These are phyloP conservation scores for Tetragnatha montana DNA, from an alignment of 2,888 invertebrate species.

Conservation along the genomic window DNA sequence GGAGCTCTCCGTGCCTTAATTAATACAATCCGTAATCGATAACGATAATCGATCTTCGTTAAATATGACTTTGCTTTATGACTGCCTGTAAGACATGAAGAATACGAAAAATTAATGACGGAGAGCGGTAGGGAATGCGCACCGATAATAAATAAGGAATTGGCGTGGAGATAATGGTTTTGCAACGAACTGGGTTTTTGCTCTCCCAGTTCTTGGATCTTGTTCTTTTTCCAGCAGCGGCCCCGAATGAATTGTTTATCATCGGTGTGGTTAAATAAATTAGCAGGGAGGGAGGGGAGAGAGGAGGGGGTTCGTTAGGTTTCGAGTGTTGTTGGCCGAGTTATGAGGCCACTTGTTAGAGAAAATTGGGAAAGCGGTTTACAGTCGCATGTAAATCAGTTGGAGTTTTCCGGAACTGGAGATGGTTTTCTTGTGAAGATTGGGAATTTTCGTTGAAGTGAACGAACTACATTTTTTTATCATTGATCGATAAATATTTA, in stretches of 20 bases:
- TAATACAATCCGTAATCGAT: conserved; percentile 70
- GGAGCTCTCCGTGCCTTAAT: conserved; percentile 57
- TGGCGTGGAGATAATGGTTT: conserved; percentile 34
- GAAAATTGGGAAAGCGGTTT: neutral
- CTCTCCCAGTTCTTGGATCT: neutral
- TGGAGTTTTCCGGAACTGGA: neutral
- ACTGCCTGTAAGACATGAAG: conserved; percentile 69
- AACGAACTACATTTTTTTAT: too few species aligned
- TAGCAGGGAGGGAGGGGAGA: conserved; percentile 29
- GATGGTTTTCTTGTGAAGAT: too few species aligned
- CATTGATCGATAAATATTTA: too few species aligned
- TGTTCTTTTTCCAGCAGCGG: neutral
- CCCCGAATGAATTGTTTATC: conserved; percentile 33
- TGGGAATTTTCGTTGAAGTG: too few species aligned
- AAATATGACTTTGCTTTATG: conserved; percentile 70
- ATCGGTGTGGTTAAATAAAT: conserved; percentile 47
- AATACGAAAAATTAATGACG: conserved; percentile 69
- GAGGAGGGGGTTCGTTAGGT: conserved; percentile 20
- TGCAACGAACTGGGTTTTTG: neutral
- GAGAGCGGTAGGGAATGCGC: conserved; percentile 48
- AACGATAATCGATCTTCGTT: conserved; percentile 70
- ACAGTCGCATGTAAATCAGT: neutral
- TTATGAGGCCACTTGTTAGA: neutral
- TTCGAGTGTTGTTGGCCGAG: neutral
- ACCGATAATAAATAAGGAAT: conserved; percentile 49